phyloP scores from a whole-genome alignment of 2,113 vertebrate species.

The Pangasianodon gigas region DNA sequence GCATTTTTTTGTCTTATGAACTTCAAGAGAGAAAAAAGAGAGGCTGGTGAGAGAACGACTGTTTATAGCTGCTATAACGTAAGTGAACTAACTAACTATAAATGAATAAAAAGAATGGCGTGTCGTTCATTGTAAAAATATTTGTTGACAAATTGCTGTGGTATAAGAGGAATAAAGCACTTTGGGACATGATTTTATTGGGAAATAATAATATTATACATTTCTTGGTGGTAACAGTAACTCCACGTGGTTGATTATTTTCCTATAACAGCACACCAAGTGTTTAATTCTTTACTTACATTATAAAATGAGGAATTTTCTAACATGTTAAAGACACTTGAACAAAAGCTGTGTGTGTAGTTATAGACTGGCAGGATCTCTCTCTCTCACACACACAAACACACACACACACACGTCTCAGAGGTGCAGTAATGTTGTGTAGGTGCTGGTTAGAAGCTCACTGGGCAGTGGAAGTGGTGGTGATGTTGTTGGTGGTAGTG shows the following conservation, averaged over 20 bases:
- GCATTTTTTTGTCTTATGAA: no score
- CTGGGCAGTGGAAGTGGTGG: not conserved
- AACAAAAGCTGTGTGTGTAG: constrained; percentile 2
- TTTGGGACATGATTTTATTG: not conserved
- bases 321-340: not conserved
- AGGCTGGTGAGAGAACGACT: not conserved
- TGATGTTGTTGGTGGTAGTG: not conserved
- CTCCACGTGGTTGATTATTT: not conserved
- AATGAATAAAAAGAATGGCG: not conserved
- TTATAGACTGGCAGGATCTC: not conserved
- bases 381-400: not conserved
- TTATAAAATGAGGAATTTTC: not conserved
- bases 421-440: not conserved
- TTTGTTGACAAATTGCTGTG: not conserved
- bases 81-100: not conserved
- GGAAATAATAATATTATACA: not conserved
- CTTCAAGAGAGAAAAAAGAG: no score
- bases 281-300: not conserved
- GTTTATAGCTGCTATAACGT: not conserved
- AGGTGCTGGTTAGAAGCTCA: not conserved
- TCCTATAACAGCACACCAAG: not conserved
- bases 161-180: not conserved
- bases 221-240: not conserved
- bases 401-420: not conserved
- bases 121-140: not conserved